Percentiles rank a stretch among this genome's conserved stretches.
Conservation (phyloP, 2,888 invertebrate genomes). For the Lithophane ornitopus region DNA sequence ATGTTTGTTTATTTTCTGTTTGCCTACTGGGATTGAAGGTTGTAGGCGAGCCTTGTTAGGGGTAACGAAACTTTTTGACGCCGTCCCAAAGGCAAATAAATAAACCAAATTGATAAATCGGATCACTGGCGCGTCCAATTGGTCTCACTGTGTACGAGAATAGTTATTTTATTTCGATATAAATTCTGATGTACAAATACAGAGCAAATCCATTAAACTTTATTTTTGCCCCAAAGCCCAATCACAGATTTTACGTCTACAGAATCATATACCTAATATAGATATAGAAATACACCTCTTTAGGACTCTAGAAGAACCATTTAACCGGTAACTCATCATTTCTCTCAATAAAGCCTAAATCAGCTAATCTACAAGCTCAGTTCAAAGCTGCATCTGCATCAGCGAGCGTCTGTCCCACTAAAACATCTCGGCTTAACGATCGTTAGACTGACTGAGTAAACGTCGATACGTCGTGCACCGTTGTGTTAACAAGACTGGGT, state of each 20-base stretch:
- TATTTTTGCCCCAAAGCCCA: not conserved
- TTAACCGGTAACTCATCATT: not conserved
- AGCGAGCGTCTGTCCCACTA: constrained; percentile 36
- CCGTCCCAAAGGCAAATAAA: constrained; percentile 36
- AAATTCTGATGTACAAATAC: constrained; percentile 8
- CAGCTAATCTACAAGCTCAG: constrained; percentile 23
- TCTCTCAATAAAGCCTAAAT: not conserved
- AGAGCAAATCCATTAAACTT: not conserved
- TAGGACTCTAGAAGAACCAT: not conserved
- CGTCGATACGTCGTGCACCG: constrained; percentile 51
- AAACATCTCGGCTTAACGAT: constrained; percentile 53
- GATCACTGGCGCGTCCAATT: constrained; percentile 32
- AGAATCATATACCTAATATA: not conserved
- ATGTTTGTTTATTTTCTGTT: constrained; percentile 46
- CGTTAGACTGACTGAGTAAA: constrained; percentile 46
- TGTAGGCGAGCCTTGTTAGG: constrained; percentile 31
- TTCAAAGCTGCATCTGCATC: constrained; percentile 47
- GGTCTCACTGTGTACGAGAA: not conserved
- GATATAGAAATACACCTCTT: not conserved
- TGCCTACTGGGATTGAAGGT: constrained; percentile 48
- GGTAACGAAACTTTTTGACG: constrained; percentile 45
- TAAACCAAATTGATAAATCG: constrained; percentile 41
- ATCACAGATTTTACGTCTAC: not conserved
- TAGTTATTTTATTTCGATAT: constrained; percentile 7
- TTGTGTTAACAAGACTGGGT: constrained; percentile 45